Conservation (phyloP, 1,140 invertebrate genomes). For the Eumeta japonica region DNA sequence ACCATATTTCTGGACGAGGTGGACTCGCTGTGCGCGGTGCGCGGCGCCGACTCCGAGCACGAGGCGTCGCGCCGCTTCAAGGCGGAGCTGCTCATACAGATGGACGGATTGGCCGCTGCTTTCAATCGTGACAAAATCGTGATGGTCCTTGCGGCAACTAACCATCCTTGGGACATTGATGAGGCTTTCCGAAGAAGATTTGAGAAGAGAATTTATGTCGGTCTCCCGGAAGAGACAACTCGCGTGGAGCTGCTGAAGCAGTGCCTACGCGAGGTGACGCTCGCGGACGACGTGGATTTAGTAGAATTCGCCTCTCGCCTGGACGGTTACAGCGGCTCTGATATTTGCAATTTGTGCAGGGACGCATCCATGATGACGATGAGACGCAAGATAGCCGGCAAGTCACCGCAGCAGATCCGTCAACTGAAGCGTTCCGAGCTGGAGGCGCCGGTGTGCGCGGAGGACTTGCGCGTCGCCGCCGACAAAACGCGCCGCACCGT, state of each 20-base stretch:
- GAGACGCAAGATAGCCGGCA: conserved; percentile 88
- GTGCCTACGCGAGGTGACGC: conserved; percentile 86
- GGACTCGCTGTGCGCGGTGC: conserved; percentile 92
- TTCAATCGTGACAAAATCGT: conserved; percentile 73
- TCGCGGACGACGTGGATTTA: conserved; percentile 78
- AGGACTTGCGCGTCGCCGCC: conserved; percentile 87
- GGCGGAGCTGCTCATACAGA: conserved; percentile 96
- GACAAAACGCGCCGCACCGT: conserved; percentile 94
- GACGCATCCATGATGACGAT: conserved; percentile 99
- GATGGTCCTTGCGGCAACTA: conserved; percentile 98
- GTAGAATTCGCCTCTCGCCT: conserved; percentile 76
- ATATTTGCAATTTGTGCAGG: conserved; percentile 98
- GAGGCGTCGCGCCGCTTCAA: conserved; percentile 99
- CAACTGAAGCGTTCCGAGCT: conserved; percentile 91
- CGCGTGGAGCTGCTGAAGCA: conserved; percentile 85
- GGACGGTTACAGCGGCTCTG: conserved; percentile 95
- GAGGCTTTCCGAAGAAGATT: conserved; percentile 93
- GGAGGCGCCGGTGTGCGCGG: conserved; percentile 84
- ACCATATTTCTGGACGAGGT: conserved; percentile 99
- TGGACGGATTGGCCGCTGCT: conserved; percentile 82
- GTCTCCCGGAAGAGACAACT: conserved; percentile 87
- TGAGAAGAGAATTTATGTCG: conserved; percentile 99
- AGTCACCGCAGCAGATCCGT: conserved; percentile 90
- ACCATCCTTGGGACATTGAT: conserved; percentile 99
- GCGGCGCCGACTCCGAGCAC: conserved; percentile 96